Percentiles rank a stretch among this genome's conserved stretches.
These are phyloP conservation scores for Phalacrocorax aristotelis DNA, from an alignment of 2,113 vertebrate genomes.

Conservation along the genomic window DNA sequence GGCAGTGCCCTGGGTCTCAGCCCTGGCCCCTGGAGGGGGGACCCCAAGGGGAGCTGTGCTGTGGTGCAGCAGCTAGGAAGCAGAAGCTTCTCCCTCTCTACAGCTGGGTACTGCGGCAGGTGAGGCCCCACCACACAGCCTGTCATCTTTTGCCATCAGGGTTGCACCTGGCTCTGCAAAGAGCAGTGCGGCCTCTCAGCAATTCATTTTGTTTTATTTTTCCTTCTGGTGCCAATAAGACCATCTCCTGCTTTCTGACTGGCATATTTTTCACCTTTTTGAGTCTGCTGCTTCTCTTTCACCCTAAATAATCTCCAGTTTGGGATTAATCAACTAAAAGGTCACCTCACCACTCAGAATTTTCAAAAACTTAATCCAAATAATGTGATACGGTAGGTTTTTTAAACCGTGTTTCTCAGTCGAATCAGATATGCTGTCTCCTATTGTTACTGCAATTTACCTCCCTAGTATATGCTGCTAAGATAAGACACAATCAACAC, in stretches of 20 bases:
- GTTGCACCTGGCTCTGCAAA: neutral
- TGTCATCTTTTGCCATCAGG: neutral
- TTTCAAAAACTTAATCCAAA: constrained; percentile 1
- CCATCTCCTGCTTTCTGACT: neutral
- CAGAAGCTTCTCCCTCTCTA: neutral
- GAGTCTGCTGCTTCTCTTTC: neutral
- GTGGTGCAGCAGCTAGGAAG: neutral
- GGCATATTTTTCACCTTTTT: neutral
- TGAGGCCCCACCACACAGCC: neutral
- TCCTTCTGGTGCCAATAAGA: neutral
- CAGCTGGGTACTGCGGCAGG: accelerated
- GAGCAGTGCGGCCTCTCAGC: neutral
- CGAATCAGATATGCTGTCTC: neutral
- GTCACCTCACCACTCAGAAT: neutral
- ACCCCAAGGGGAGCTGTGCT: neutral
- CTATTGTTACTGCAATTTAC: constrained; percentile 49
- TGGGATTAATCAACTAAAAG: constrained; percentile 33
- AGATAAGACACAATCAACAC: constrained; percentile 47
- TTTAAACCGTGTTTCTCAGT: neutral
- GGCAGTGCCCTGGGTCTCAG: accelerated
- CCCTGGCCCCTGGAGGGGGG: accelerated
- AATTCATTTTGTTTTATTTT: neutral
- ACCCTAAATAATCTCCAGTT: neutral
- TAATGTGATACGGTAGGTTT: neutral
- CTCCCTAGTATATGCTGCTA: constrained; percentile 11